A percentile compares a stretch with the other conserved stretches of the same genome.
Conservation (phyloP, 2,797 vertebrate genomes). For the Propithecus deckenii region DNA sequence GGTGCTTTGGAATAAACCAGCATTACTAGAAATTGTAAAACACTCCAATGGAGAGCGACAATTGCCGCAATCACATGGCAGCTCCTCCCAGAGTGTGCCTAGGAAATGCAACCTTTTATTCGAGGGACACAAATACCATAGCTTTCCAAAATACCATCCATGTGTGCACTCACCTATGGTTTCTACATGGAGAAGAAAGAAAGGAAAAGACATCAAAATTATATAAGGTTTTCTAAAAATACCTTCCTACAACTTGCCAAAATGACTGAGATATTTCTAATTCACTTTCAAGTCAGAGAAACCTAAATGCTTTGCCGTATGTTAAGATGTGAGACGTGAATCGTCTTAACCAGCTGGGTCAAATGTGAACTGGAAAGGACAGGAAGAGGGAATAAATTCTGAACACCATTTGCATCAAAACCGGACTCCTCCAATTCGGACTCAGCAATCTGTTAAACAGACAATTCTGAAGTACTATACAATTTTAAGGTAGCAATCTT, state of each 20-base stretch:
- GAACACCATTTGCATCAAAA: background rate
- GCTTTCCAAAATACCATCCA: background rate
- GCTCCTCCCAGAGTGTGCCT: background rate
- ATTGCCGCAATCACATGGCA: background rate
- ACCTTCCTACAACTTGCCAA: constrained; percentile 60
- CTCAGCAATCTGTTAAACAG: background rate
- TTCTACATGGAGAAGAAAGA: background rate
- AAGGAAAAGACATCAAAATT: constrained; percentile 52
- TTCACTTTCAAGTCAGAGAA: constrained; percentile 65
- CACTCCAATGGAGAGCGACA: background rate
- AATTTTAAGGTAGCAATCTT: constrained; percentile 14
- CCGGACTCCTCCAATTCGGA: background rate
- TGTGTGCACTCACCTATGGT: background rate
- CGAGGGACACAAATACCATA: background rate
- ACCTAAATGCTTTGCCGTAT: background rate
- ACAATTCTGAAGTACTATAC: background rate
- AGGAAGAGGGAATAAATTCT: background rate
- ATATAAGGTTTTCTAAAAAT: constrained; percentile 70
- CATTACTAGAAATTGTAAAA: background rate
- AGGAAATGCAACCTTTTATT: background rate
- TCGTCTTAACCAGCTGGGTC: constrained; percentile 34
- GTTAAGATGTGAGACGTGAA: constrained; percentile 49
- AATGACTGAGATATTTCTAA: constrained; percentile 63
- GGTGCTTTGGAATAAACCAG: background rate
- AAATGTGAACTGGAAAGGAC: constrained; percentile 3